Conservation (phyloP, 1,140 invertebrate species). For the Drosophila hydei region DNA sequence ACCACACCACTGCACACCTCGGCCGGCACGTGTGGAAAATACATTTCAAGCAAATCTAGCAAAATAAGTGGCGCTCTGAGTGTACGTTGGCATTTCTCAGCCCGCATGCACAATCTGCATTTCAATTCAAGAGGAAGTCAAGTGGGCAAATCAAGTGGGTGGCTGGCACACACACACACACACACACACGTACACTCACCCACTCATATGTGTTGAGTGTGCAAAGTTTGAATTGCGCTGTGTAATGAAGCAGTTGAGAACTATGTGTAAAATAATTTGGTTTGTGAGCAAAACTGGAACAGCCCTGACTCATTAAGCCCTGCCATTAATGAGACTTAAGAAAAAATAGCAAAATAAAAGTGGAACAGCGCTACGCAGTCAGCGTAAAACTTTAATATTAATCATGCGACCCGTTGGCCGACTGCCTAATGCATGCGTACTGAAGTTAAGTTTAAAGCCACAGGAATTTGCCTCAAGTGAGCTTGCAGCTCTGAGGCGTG, state of each 20-base stretch:
- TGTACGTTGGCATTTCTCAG: slow-evolving; percentile 31
- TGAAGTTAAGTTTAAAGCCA: slow-evolving; percentile 40
- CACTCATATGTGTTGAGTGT: slow-evolving; percentile 5
- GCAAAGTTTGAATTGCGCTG: slow-evolving; percentile 65
- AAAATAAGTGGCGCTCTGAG: slow-evolving; percentile 66
- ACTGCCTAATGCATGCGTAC: slow-evolving; percentile 60
- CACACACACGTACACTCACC: slow-evolving; percentile 11
- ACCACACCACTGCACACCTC: no score
- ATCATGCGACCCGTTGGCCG: slow-evolving; percentile 66
- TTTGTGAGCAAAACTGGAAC: slow-evolving; percentile 59
- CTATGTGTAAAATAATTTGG: slow-evolving; percentile 66
- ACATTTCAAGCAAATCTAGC: slow-evolving; percentile 63
- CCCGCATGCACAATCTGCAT: slow-evolving; percentile 52
- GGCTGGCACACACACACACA: slow-evolving; percentile 28
- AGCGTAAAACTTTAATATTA: slow-evolving; percentile 70
- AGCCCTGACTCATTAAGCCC: slow-evolving; percentile 39
- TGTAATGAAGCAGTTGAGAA: slow-evolving; percentile 64
- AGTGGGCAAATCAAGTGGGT: slow-evolving; percentile 64
- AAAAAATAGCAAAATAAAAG: neutral
- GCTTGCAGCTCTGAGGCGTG: slow-evolving; percentile 44
- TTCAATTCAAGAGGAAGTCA: slow-evolving; percentile 69
- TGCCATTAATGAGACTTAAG: slow-evolving; percentile 37
- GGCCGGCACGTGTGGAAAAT: slow-evolving; percentile 23
- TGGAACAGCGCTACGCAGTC: slow-evolving; percentile 41
- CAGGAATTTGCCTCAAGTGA: slow-evolving; percentile 21